A percentile compares a stretch with the other conserved stretches of the same genome.
These are phyloP conservation scores for Novumbra hubbsi DNA, from an alignment of 2,797 vertebrate species.

Conservation along the genomic window DNA sequence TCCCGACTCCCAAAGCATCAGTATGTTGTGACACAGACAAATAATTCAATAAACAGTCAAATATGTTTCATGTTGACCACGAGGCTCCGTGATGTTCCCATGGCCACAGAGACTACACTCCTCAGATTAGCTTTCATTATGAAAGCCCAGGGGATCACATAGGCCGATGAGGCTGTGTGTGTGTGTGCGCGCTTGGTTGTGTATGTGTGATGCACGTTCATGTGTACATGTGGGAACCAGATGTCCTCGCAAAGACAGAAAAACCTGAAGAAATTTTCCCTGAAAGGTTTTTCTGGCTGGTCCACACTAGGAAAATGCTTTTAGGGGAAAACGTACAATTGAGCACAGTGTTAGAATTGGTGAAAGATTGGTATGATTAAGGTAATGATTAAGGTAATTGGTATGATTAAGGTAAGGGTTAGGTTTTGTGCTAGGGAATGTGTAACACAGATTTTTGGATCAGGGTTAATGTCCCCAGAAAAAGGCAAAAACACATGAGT, in stretches of 20 bases:
- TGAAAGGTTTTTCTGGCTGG: no score
- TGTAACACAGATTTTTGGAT: no score
- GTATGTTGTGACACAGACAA: slow-evolving; percentile 1
- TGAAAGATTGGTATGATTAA: no score
- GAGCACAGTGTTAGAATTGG: no score
- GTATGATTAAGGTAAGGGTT: no score
- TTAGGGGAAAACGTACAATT: no score
- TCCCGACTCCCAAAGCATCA: not conserved
- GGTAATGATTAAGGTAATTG: no score
- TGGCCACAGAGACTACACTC: not conserved
- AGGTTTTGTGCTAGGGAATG: no score
- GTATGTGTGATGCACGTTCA: not conserved
- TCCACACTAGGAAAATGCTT: no score
- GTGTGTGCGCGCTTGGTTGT: not conserved
- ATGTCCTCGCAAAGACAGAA: no score
- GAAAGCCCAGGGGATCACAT: not conserved
- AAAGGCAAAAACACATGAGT: not conserved
- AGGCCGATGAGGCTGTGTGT: not conserved
- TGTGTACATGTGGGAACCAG: not conserved
- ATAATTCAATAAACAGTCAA: not conserved
- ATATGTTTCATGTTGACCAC: not conserved
- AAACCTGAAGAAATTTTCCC: no score
- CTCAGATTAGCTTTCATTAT: slow-evolving; percentile 11
- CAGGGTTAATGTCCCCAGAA: no score
- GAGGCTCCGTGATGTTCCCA: slow-evolving; percentile 1